Conservation (phyloP, 2,113 vertebrate genomes). For the Pedionomus torquatus region DNA sequence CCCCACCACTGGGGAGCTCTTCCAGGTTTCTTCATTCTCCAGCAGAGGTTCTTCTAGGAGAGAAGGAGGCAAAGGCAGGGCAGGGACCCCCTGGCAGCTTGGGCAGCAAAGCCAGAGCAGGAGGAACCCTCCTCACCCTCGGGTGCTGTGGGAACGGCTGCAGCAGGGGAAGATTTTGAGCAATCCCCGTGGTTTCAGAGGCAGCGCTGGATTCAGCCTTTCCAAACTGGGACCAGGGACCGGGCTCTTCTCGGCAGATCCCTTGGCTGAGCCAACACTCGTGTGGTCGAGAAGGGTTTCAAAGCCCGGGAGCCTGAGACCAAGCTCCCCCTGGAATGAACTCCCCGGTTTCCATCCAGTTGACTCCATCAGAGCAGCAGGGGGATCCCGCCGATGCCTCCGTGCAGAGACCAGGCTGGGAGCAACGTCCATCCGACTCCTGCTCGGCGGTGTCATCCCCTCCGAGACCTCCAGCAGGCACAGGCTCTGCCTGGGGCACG, state of each 20-base stretch:
- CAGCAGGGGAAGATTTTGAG: neutral
- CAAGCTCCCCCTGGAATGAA: neutral
- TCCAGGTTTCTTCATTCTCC: neutral
- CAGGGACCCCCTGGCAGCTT: neutral
- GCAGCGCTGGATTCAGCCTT: accelerated
- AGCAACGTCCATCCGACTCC: accelerated
- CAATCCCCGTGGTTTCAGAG: neutral
- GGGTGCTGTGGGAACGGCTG: accelerated
- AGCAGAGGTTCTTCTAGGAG: neutral
- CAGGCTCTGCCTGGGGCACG: accelerated
- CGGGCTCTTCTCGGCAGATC: neutral
- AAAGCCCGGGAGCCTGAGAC: neutral
- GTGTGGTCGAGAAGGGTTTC: accelerated
- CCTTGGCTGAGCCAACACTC: neutral
- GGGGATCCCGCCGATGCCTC: neutral
- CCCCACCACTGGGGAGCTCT: neutral
- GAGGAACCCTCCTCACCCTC: neutral
- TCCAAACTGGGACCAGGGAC: neutral
- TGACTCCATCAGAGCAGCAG: neutral
- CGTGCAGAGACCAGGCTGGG: too few relatives aligned
- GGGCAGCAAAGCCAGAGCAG: accelerated
- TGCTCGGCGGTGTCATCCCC: neutral
- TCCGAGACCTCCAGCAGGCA: neutral
- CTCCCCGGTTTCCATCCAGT: accelerated
- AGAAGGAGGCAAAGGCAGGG: neutral